Conservation (phyloP, 2,888 invertebrate genomes). For the Chrysolina oricalcia region DNA sequence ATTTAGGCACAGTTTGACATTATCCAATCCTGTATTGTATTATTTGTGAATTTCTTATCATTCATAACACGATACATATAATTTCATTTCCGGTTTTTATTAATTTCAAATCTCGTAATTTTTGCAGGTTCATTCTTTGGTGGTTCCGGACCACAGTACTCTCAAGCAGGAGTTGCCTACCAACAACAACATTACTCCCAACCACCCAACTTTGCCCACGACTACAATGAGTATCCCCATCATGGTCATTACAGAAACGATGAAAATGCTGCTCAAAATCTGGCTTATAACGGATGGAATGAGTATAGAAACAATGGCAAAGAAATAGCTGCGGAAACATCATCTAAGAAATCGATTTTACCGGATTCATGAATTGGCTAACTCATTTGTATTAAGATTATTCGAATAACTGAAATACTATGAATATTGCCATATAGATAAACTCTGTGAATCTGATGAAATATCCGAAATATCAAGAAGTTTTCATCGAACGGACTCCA, state of each 20-base stretch:
- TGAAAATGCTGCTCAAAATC: constrained; percentile 75
- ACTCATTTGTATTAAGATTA: no score
- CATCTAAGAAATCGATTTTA: constrained; percentile 69
- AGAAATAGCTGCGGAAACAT: constrained; percentile 68
- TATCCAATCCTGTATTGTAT: no score
- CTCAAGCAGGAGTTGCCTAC: constrained; percentile 83
- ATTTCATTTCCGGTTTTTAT: no score
- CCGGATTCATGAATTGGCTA: constrained; percentile 66
- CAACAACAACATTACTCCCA: constrained; percentile 73
- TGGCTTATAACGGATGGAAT: constrained; percentile 83
- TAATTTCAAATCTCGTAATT: neutral
- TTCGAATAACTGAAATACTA: no score
- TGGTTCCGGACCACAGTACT: constrained; percentile 78
- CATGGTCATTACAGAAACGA: constrained; percentile 78
- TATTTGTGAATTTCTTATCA: no score
- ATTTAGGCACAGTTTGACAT: no score
- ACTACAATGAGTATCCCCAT: constrained; percentile 59
- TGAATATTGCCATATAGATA: no score
- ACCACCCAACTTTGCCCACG: constrained; percentile 70
- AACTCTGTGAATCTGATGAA: no score
- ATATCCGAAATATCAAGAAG: no score
- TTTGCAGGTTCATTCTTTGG: constrained; percentile 50
- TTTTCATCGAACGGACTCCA: no score
- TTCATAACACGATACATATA: no score
- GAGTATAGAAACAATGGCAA: constrained; percentile 75